Evolutionary conservation across 2,113 vertebrate species (phyloP), one percentile per base, ranked within the genome.

Genomic region (Merops nubicus): DNA sequence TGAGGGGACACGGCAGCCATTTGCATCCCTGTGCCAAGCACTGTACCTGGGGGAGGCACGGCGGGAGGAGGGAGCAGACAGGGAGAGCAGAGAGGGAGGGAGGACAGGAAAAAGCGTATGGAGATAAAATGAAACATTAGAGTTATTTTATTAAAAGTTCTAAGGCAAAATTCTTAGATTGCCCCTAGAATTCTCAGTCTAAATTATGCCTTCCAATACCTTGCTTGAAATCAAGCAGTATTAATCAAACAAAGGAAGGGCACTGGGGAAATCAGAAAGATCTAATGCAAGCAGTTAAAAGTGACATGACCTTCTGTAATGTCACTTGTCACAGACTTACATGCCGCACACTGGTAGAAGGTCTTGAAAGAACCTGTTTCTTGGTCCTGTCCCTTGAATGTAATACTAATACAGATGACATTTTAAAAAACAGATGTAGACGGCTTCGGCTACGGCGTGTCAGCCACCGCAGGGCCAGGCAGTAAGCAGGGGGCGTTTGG

Each of bases 221-320:
- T 96, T 96, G 93, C 96, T 97, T 96, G 97, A 98, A 98, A 98
- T 97, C 97, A 98, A 98, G 92, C 88, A 97, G 94, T 96, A 98
- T 97, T 98, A 98, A 98, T 98, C 97, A 98, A 98, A 98, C 97
- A 98, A 98, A 67, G 78, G 97, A 97, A 96, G 95, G 98, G 98
- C 98, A 99, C 98, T 63, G 97, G 99, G 99, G 99, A 99, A 99
- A 99, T 99, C 99, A 99, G 99, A 98, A 98, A 98, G 98, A 98
- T 99, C 98, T 99, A 98, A 99, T 98, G 98, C 98, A 99, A 98
- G 98, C 98, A 99, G 98, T 99, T 99, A 99, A 98, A 99, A 99
- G 98, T 99, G 99, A 99, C 99, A 98, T 98, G 99, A 99, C 99
- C 99, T 99, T 99, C 99, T 99, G 98, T 99, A 99, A 99, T 98